Base-by-base conservation (phyloP, 2,113 vertebrate species). In the Austrofundulus limnaeus region DNA sequence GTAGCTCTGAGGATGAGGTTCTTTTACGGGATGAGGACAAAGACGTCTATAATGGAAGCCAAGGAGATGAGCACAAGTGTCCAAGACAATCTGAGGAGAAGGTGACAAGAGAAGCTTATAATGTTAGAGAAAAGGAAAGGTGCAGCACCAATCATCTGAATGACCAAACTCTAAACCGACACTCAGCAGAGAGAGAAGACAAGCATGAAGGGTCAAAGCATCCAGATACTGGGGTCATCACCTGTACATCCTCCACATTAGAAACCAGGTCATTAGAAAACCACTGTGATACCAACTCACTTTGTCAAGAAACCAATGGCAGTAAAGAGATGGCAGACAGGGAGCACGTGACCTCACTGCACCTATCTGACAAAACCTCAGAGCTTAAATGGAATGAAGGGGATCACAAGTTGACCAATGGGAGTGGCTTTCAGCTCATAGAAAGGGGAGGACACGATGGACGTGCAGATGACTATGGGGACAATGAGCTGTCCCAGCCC, bases 1-100 rank as follows among this genome's bases (percentile, higher is more conserved):
- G 92, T 82, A 89, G 91, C 71, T 94, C 94, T 0, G 95, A 96
- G 46, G 94, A 96, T 2, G 94, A 95, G 7, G 41, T 64, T 43
- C 83, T 84, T 46, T 53, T 91, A 49, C 92, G 87, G 14, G 83
- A 81, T 66, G 89, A 81, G 85, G 92, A 93, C 8, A 85, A 77
- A 66, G 86, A 85, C 23, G 90, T 92, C 41, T 82, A 58, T 17
- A 71, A 72, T 0, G 16, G 49, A 5, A 45, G 46, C 0, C 51
- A 24, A 52, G 61, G 38, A 42, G 77, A 81, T 9, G 31, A 63
- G 28, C 85, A 84, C 31, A 76, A 43, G 69, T 66, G 85, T 31
- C 70, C 79, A 23, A 81, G 80, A 55, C 68, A 14, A 50, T 70
- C 57, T 66, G 72, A 64, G 34, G 75, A 72, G 37, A 74, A 48